phyloP scores from a whole-genome alignment of 1,140 invertebrate genomes.

The Hirudo medicinalis region DNA sequence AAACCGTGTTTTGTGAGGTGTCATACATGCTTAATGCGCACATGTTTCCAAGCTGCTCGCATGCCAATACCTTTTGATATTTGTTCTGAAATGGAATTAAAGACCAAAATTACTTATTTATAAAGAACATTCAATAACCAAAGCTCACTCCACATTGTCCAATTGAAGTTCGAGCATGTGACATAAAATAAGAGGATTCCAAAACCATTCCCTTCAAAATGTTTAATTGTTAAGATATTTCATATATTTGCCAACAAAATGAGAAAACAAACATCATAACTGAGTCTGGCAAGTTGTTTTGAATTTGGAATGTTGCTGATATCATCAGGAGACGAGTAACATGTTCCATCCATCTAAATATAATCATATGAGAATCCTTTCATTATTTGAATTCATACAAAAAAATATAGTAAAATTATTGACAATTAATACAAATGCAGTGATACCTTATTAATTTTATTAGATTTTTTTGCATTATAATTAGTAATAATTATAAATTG shows the following conservation, averaged over 20 bases:
- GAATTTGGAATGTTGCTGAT: conserved; percentile 15
- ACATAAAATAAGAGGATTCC: conserved; percentile 44
- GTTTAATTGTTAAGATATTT: background rate
- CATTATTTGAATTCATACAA: too few relatives aligned
- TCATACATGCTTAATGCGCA: conserved; percentile 50
- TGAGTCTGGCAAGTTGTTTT: conserved; percentile 10
- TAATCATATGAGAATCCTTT: background rate
- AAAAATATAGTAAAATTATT: too few relatives aligned
- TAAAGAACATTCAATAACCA: background rate
- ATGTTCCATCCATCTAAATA: conserved; percentile 30
- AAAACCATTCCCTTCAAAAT: conserved; percentile 24
- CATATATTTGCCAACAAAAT: background rate
- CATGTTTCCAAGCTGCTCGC: conserved; percentile 56
- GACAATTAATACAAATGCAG: too few relatives aligned
- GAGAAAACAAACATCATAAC: background rate
- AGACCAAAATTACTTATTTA: background rate
- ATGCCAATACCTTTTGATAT: conserved; percentile 43
- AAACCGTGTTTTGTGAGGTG: background rate
- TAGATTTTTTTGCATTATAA: too few relatives aligned
- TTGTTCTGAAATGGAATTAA: conserved; percentile 11
- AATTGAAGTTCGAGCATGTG: conserved; percentile 41
- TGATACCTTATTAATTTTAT: background rate
- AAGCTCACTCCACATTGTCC: conserved; percentile 46
- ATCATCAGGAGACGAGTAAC: conserved; percentile 23
- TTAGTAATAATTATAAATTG: too few relatives aligned